Evolutionary conservation across 2,113 vertebrate genomes (phyloP), one percentile per base, ranked within the genome.

Genomic region (Ameiurus melas): DNA sequence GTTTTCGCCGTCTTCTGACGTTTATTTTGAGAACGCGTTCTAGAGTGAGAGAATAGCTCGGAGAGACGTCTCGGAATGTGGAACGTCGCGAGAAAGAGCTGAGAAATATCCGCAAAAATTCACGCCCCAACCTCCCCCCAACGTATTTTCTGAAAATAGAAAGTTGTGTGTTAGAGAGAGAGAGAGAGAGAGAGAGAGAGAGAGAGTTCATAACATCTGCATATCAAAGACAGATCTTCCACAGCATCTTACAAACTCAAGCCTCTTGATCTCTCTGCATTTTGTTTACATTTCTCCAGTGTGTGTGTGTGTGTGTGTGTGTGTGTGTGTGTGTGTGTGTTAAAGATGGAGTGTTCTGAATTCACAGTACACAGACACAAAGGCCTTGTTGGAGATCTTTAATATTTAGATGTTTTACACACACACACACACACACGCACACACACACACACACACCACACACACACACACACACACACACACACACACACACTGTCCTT

Each of bases 281-380:
- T 79, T n/a, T 79, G 13, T 78, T 78, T 77, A 78, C 75, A 27
- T 43, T 75, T 25, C 86, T 53, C 73, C 91, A 89, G 82, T 83
- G 30, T 36, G 36, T 51, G 39, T 86, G 30, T 86, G 70, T 58
- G 47, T 55, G 84, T 86, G 84, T 75, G 70, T 73, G 70, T 20
- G 70, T 43, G 71, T 43, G 36, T 43, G 71, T 73, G 71, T 22
- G 71, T 43, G 71, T 75, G 36, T 75, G 71, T 25, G 39, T 25
- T 27, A 27, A 78, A 78, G 43, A n/a, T 5, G 6, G 19, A 51
- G 47, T 78, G 12, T 78, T 53, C 75, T 20, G 36, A 75, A 75
- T 43, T 22, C 71, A 75, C 20, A 43, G 33, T 20, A 43, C 36
- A 43, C 71, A 75, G 71, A 43, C 36, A 75, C 36, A 43, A 71